These are phyloP conservation scores for Drosophila virilis DNA, from an alignment of 1,140 invertebrate species.

Conservation along the genomic window DNA sequence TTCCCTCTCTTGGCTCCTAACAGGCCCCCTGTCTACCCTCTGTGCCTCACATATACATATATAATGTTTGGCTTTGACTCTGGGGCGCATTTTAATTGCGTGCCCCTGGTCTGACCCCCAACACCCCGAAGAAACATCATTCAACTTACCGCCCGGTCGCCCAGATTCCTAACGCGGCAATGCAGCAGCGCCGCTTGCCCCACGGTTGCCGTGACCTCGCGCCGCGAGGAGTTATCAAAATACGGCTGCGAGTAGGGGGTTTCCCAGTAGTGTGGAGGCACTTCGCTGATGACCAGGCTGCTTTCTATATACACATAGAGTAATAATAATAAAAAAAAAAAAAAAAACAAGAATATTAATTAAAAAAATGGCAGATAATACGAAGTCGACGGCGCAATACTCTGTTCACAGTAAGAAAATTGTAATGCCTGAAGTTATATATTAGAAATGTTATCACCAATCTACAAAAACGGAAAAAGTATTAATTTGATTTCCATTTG, in stretches of 20 bases:
- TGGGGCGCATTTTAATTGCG: slow-evolving; percentile 67
- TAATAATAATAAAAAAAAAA: slow-evolving; percentile 21
- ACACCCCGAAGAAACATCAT: slow-evolving; percentile 8
- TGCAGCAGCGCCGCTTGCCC: slow-evolving; percentile 93
- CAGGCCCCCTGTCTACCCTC: background rate
- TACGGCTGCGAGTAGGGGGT: slow-evolving; percentile 92
- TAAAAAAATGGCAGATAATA: slow-evolving; percentile 19
- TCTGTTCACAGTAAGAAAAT: background rate
- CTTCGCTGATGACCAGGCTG: slow-evolving; percentile 77
- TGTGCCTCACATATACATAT: slow-evolving; percentile 65
- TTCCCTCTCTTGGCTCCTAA: background rate
- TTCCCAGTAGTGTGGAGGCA: slow-evolving; percentile 84
- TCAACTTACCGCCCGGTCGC: slow-evolving; percentile 92
- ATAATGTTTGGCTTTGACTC: slow-evolving; percentile 55
- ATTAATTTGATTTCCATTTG: no score
- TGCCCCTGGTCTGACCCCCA: background rate
- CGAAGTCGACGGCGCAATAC: slow-evolving; percentile 3
- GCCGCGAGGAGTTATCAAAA: slow-evolving; percentile 94
- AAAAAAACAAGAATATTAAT: slow-evolving; percentile 41
- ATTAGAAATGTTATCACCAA: no score
- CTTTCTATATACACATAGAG: slow-evolving; percentile 56
- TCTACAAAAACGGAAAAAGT: no score
- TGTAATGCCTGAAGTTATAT: no score
- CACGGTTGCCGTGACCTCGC: slow-evolving; percentile 93
- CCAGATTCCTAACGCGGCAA: slow-evolving; percentile 93